These are phyloP conservation scores for Cydia strobilella DNA, from an alignment of 1,140 invertebrate genomes.

Conservation along the genomic window DNA sequence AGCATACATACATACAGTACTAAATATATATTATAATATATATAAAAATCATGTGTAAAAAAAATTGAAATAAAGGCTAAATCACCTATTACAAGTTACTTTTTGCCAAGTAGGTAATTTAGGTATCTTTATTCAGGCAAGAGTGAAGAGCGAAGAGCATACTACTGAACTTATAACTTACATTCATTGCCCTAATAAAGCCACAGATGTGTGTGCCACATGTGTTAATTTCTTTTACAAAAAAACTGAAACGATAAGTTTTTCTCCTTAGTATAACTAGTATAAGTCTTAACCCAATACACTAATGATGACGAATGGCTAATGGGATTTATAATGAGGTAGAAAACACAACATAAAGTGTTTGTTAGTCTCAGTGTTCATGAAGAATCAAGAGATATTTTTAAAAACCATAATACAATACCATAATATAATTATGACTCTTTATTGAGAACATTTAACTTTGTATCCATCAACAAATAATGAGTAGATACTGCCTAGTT, in stretches of 20 bases:
- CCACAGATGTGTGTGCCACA: neutral
- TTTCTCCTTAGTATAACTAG: neutral
- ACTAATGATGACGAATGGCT: neutral
- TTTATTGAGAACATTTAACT: neutral
- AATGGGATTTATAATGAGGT: neutral
- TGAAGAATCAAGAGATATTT: neutral
- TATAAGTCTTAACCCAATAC: neutral
- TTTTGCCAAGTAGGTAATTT: neutral
- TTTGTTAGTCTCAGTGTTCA: neutral
- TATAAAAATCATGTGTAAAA: too few relatives aligned
- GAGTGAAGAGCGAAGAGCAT: neutral
- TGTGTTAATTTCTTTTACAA: neutral
- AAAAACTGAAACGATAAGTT: neutral
- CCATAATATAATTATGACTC: too few relatives aligned
- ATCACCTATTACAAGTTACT: too few relatives aligned
- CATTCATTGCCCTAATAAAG: neutral
- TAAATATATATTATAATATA: too few relatives aligned
- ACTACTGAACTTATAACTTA: neutral
- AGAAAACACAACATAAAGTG: neutral
- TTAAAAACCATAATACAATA: neutral
- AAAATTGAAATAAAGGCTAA: too few relatives aligned
- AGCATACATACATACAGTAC: too few relatives aligned
- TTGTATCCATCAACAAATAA: constrained; percentile 13
- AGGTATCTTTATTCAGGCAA: neutral
- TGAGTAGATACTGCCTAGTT: neutral